Base-by-base conservation (phyloP, 2,888 invertebrate genomes). In the Mystacides longicornis region DNA sequence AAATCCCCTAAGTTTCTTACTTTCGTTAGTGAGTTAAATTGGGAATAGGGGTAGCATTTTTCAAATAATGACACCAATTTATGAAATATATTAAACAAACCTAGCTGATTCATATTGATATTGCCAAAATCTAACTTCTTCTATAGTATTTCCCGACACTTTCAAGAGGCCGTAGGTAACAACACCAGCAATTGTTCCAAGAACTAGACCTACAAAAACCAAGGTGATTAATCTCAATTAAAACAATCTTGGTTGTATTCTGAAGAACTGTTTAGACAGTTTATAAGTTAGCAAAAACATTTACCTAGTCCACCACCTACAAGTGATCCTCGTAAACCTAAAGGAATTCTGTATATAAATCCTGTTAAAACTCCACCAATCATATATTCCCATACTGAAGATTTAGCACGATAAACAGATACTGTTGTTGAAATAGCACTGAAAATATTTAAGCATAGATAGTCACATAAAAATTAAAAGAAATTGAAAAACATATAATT, bases 271-370 rank as follows among this genome's bases (percentile, higher is more conserved):
- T 7, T 37, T 14, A 37, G 16, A 37, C 14, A 37, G 37, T 37
- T 14, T 27, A 27, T n/a, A n/a, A n/a, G n/a, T n/a, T n/a, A n/a
- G n/a, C n/a, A 31, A 9, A 31, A n/a, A n/a, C 5, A 60, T 56
- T 63, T 72, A 81, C 84, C 90, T 67, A 87, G 65, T 16, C 78
- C 70, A 43, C 79, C 79, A 5, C 90, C 91, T 31, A 86, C 83
- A 2, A 83, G 62, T 67, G 82, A 77, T 3, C 83, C 89, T 51
- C 81, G 79, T 1, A 85, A 67, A 0, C 91, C 91, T 65, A 85
- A 67, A 63, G 80, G 80, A 1, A 81, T 67, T 72, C 86, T 89
- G 66, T 84, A 89, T 3, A 85, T 16, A 0, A 76, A 74, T 1
- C 91, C 87, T 0, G 86, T 81, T 1, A 82, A 5, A 0, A 75